Percentiles rank a stretch among this genome's conserved stretches.
Evolutionary conservation across 2,888 invertebrate species (phyloP).

Genomic region (Eupsilia transversa): DNA sequence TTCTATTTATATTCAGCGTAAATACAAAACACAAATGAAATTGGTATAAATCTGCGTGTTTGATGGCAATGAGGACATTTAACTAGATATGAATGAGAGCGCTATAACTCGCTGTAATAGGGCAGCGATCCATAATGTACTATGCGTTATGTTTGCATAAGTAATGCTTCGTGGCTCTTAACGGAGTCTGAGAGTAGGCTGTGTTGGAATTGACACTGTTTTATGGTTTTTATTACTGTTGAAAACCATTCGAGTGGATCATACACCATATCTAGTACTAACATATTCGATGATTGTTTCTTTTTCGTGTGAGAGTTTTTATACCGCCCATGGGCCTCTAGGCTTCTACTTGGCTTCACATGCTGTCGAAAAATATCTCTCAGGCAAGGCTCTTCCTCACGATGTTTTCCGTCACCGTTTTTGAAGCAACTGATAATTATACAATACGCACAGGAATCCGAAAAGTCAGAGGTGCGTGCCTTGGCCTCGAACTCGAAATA

Average conservation of each 20-base stretch:
- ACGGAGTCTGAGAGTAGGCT: slow-evolving; percentile 5
- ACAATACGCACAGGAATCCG: too few relatives aligned
- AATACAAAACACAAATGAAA: slow-evolving; percentile 57
- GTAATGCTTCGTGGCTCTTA: slow-evolving; percentile 37
- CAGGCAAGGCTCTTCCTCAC: too few relatives aligned
- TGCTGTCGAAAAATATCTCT: too few relatives aligned
- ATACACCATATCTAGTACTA: neutral
- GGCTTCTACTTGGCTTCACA: too few relatives aligned
- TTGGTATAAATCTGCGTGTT: slow-evolving; percentile 59
- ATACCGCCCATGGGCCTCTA: too few relatives aligned
- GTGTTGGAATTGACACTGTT: slow-evolving; percentile 9
- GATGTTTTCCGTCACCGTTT: too few relatives aligned
- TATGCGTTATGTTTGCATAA: slow-evolving; percentile 55
- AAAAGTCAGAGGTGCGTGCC: too few relatives aligned
- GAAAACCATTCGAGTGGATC: neutral
- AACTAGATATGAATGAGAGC: slow-evolving; percentile 55
- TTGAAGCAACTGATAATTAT: too few relatives aligned
- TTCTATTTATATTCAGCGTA: slow-evolving; percentile 51
- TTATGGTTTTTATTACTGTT: slow-evolving; percentile 18
- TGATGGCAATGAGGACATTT: slow-evolving; percentile 59
- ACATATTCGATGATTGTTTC: too few relatives aligned
- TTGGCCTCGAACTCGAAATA: too few relatives aligned
- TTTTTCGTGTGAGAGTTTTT: too few relatives aligned
- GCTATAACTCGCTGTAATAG: slow-evolving; percentile 52
- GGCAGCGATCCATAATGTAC: slow-evolving; percentile 55